These are phyloP conservation scores for Tragelaphus imberbis DNA, from an alignment of 2,113 vertebrate genomes.

Conservation along the genomic window DNA sequence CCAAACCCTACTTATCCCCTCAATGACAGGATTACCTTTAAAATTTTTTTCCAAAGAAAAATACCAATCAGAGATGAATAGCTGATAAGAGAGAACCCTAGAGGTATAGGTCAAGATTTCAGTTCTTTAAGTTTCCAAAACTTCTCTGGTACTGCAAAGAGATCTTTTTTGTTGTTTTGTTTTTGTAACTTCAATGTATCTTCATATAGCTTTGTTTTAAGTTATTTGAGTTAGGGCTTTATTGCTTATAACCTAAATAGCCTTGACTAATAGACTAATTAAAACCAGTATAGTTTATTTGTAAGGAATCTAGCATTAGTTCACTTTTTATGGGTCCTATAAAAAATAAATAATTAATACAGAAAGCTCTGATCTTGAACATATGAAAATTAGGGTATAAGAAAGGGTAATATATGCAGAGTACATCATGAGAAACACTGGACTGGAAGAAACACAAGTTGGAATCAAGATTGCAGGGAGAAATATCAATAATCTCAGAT, in stretches of 20 bases:
- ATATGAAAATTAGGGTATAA: neutral
- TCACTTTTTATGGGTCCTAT: neutral
- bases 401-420: neutral
- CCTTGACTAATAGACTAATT: neutral
- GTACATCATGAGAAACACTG: too few relatives aligned
- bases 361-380: neutral
- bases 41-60: neutral
- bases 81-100: neutral
- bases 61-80: neutral
- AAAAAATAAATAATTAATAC: neutral
- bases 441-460: too few relatives aligned
- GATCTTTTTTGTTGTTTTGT: neutral
- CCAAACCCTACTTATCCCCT: neutral
- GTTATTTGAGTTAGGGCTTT: neutral
- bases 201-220: neutral
- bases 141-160: neutral
- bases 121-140: neutral
- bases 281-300: neutral
- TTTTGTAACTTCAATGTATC: neutral
- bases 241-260: neutral
- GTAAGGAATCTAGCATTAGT: neutral
- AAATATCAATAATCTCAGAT: too few relatives aligned
- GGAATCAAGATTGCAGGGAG: too few relatives aligned
- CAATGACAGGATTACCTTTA: neutral
- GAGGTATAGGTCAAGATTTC: neutral